A percentile compares a stretch with the other conserved stretches of the same genome.
Evolutionary conservation across 2,113 vertebrate genomes (phyloP).

Genomic region (Microtus pennsylvanicus): DNA sequence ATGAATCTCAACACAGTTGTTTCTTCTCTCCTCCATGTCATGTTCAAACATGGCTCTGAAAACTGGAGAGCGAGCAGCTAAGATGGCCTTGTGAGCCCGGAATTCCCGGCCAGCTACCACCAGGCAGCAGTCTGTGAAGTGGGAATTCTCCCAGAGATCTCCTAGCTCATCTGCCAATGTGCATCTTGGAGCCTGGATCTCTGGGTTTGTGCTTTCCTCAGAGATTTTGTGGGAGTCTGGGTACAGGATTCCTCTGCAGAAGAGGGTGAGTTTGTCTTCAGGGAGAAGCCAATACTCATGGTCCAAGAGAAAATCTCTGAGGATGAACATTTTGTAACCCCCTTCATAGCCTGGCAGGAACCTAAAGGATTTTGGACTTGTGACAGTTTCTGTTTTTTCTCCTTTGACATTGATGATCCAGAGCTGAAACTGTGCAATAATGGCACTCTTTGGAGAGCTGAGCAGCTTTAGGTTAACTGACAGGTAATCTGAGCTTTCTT

Average conservation of each 20-base stretch:
- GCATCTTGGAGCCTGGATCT: neutral
- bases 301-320: neutral
- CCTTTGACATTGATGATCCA: neutral
- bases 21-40: slow-evolving; percentile 95
- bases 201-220: too few relatives aligned
- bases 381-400: neutral
- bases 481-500: neutral
- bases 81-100: neutral
- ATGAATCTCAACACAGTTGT: slow-evolving; percentile 95
- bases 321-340: neutral
- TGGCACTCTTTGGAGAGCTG: neutral
- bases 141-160: too few relatives aligned
- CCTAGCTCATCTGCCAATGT: neutral
- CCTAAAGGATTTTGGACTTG: accelerated
- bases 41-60: slow-evolving; percentile 97
- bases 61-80: slow-evolving; percentile 91
- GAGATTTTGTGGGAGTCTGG: too few relatives aligned
- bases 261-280: accelerated
- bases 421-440: neutral
- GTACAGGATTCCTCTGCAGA: neutral
- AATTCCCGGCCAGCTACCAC: neutral
- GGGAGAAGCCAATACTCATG: neutral
- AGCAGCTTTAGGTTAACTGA: neutral
- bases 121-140: too few relatives aligned
- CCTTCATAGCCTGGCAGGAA: accelerated